Percentiles rank a stretch among this genome's conserved stretches.
phyloP scores from a whole-genome alignment of 2,797 vertebrate genomes.

The Alcedo atthis region DNA sequence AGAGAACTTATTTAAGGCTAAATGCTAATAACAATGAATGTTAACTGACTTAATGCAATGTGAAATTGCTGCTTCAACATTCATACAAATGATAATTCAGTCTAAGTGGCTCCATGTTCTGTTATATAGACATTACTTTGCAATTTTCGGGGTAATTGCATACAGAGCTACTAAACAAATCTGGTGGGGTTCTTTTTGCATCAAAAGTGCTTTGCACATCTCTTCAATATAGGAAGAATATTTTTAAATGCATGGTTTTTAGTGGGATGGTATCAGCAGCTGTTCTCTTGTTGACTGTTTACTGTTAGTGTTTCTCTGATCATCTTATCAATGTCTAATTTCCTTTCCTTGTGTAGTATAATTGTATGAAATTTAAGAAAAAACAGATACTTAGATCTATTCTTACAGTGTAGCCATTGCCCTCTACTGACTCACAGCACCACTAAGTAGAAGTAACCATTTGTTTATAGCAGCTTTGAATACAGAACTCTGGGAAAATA shows the following conservation, averaged over 20 bases:
- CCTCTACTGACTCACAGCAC: constrained; percentile 21
- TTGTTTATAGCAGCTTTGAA: neutral
- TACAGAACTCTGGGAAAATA: neutral
- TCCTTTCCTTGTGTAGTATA: constrained; percentile 62
- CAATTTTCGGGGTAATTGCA: constrained; percentile 49
- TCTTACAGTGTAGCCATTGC: constrained; percentile 42
- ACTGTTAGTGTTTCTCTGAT: neutral
- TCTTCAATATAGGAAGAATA: neutral
- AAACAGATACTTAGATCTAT: neutral
- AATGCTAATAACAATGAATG: constrained; percentile 32
- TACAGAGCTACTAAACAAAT: constrained; percentile 42
- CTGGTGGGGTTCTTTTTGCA: constrained; percentile 48
- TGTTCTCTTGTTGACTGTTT: constrained; percentile 29
- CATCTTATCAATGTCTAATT: constrained; percentile 70
- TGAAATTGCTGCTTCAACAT: constrained; percentile 46
- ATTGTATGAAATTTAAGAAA: constrained; percentile 78
- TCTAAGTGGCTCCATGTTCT: constrained; percentile 42
- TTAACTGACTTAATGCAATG: constrained; percentile 57
- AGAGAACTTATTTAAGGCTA: constrained; percentile 52
- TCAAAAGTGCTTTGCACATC: neutral
- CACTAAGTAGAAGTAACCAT: neutral
- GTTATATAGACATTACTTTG: constrained; percentile 41
- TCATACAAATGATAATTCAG: constrained; percentile 51
- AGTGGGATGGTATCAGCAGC: neutral
- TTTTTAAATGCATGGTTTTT: neutral